Conservation (phyloP, 1,140 invertebrate species). For the Drosophila jambulina region DNA sequence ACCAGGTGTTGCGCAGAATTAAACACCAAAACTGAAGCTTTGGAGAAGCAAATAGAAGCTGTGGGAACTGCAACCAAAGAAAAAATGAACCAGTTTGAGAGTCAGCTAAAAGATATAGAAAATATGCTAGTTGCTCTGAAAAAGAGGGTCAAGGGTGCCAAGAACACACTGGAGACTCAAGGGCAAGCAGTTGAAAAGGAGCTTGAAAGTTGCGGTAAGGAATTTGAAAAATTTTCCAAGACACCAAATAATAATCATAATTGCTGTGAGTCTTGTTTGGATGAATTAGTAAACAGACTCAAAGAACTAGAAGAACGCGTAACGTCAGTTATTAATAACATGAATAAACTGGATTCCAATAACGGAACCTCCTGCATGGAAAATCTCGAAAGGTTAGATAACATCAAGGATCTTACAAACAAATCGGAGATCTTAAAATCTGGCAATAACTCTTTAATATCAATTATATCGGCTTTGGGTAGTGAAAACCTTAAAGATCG, state of each 20-base stretch:
- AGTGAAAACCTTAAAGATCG: too few species aligned
- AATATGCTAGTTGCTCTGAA: neutral
- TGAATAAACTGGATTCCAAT: too few species aligned
- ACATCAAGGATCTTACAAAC: neutral
- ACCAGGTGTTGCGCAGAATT: conserved; percentile 25
- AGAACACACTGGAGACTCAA: neutral
- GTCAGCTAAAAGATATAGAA: conserved; percentile 13
- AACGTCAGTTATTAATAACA: neutral
- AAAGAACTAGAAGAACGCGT: neutral
- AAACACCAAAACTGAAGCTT: neutral
- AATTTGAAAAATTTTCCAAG: neutral
- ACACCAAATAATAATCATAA: neutral
- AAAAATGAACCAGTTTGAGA: neutral
- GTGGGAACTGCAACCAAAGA: neutral
- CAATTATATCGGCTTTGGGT: neutral
- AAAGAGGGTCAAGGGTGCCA: neutral
- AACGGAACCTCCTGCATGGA: neutral
- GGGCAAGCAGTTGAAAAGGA: neutral
- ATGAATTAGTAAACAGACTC: neutral
- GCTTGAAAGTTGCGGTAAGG: neutral
- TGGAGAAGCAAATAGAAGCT: conserved; percentile 5
- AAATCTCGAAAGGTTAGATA: neutral
- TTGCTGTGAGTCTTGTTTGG: neutral
- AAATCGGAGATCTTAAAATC: neutral
- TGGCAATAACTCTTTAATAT: neutral